Evolutionary conservation across 2,888 invertebrate species (phyloP).

Genomic region (Dichetophora obliterata): DNA sequence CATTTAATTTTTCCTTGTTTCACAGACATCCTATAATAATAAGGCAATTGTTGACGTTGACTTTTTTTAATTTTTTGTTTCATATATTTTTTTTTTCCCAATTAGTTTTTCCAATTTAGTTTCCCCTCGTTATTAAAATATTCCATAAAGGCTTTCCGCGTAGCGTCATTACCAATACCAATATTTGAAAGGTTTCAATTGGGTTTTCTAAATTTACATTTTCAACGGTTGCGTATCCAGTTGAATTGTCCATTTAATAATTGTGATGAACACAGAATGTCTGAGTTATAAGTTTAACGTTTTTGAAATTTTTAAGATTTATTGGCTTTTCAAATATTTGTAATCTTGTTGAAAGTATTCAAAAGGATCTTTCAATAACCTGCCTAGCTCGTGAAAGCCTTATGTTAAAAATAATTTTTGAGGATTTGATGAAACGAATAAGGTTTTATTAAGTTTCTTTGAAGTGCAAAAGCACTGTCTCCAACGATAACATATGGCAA

Average conservation of each 20-base stretch:
- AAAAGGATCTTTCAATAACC: constrained; percentile 8
- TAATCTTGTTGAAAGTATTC: constrained; percentile 6
- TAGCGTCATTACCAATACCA: background rate
- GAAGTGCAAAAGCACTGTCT: constrained; percentile 27
- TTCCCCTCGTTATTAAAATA: constrained; percentile 4
- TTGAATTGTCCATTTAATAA: background rate
- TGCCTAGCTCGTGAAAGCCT: constrained; percentile 16
- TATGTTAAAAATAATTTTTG: background rate
- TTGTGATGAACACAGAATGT: constrained; percentile 23
- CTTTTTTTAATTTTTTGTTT: too few species aligned
- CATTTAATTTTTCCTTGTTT: too few species aligned
- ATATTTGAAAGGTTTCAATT: background rate
- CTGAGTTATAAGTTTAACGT: background rate
- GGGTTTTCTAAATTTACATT: background rate
- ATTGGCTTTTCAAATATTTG: constrained; percentile 7
- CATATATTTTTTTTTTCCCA: too few species aligned
- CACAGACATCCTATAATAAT: too few species aligned
- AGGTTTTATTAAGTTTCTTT: constrained; percentile 13
- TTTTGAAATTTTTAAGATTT: too few species aligned
- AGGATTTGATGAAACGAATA: background rate
- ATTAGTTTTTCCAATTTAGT: background rate
- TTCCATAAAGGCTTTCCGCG: background rate
- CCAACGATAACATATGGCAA: constrained; percentile 9
- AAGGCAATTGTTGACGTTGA: too few species aligned
- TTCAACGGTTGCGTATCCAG: too few species aligned